Conservation (phyloP, 2,888 invertebrate species). For the Sinhomidia bicolor region DNA sequence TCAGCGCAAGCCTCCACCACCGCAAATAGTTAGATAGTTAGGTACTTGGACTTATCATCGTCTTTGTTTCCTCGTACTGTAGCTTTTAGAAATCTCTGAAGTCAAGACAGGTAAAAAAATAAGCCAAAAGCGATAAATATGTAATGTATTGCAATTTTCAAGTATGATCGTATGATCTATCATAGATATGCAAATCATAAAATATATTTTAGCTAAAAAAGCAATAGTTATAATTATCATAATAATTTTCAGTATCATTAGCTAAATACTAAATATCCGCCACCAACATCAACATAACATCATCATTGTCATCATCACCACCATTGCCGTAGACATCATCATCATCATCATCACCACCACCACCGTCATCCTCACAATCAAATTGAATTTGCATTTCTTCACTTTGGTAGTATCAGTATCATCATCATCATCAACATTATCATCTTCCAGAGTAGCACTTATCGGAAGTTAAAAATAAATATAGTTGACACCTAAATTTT, state of each 20-base stretch:
- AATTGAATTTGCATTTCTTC: not conserved
- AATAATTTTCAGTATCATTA: not conserved
- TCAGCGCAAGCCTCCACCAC: not conserved
- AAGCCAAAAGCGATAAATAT: constrained; percentile 21
- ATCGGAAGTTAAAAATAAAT: not conserved
- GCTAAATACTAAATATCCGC: too few species aligned
- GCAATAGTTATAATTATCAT: not conserved
- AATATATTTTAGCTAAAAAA: too few species aligned
- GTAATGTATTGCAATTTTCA: not conserved
- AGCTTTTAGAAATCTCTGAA: not conserved
- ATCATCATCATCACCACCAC: not conserved
- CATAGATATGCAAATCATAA: too few species aligned
- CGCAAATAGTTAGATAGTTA: constrained; percentile 24
- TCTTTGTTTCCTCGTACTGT: constrained; percentile 51
- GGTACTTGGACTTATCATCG: constrained; percentile 53
- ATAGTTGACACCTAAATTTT: not conserved
- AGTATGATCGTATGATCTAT: too few species aligned
- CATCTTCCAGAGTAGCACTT: not conserved
- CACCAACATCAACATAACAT: not conserved
- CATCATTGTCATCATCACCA: not conserved
- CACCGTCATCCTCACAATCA: not conserved
- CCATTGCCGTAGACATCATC: too few species aligned
- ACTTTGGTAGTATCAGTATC: not conserved
- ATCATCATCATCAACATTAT: constrained; percentile 7
- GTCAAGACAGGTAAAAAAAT: not conserved